Percentiles rank a stretch among this genome's conserved stretches.
These are phyloP conservation scores for Ecdyonurus torrentis DNA, from an alignment of 2,888 invertebrate species.

Conservation along the genomic window DNA sequence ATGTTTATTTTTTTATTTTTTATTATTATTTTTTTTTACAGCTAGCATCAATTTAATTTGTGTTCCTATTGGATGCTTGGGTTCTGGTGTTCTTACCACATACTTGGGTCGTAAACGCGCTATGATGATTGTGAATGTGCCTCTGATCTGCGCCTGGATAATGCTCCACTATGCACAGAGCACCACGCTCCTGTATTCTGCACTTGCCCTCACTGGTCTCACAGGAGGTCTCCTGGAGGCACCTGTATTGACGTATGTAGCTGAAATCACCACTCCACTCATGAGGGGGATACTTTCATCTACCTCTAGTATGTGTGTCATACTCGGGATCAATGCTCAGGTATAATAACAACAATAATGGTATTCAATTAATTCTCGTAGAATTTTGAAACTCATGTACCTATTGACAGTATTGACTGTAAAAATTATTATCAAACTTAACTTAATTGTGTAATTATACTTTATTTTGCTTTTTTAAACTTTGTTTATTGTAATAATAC, in stretches of 20 bases:
- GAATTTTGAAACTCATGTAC: too few relatives aligned
- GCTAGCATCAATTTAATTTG: conserved; percentile 52
- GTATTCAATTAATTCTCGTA: too few relatives aligned
- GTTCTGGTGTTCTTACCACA: conserved; percentile 54
- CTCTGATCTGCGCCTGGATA: conserved; percentile 59
- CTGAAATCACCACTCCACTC: conserved; percentile 67
- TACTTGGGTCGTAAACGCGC: conserved; percentile 52
- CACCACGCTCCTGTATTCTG: conserved; percentile 47
- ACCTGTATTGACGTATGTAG: conserved; percentile 50
- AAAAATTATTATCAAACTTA: too few relatives aligned
- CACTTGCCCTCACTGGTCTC: conserved; percentile 52
- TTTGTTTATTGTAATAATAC: too few relatives aligned
- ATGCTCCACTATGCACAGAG: conserved; percentile 46
- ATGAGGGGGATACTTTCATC: conserved; percentile 57
- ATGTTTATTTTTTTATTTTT: too few relatives aligned
- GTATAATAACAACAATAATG: background rate
- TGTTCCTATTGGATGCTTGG: conserved; percentile 60
- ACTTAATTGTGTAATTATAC: too few relatives aligned
- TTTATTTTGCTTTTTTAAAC: too few relatives aligned
- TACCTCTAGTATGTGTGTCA: conserved; percentile 57
- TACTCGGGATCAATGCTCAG: conserved; percentile 38
- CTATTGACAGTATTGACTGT: too few relatives aligned
- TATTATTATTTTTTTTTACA: too few relatives aligned
- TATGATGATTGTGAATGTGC: conserved; percentile 59
- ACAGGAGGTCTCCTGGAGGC: conserved; percentile 66